phyloP scores from a whole-genome alignment of 92 coral and sea anemone genomes.

The Heteractis magnifica region DNA sequence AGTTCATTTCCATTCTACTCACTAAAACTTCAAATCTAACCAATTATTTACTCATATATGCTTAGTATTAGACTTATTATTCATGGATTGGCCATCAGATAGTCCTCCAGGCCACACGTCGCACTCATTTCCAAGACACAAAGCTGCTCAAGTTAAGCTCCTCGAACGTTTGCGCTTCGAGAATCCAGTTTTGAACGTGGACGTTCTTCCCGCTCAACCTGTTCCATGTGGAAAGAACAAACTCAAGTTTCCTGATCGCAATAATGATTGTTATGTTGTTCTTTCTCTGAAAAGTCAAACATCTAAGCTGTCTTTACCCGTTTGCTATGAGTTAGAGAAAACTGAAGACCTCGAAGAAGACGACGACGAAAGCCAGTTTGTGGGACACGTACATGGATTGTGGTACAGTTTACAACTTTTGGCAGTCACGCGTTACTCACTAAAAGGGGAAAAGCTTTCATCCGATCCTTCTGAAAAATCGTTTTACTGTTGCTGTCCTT shows the following conservation, averaged over 20 bases:
- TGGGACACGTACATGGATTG: constrained; percentile 50
- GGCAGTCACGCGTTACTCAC: constrained; percentile 57
- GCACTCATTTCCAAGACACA: constrained; percentile 27
- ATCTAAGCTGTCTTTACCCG: constrained; percentile 64
- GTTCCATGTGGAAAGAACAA: constrained; percentile 72
- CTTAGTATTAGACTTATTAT: not conserved
- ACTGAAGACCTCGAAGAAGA: constrained; percentile 37
- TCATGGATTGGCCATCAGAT: constrained; percentile 30
- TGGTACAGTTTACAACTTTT: constrained; percentile 67
- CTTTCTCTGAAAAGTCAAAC: constrained; percentile 51
- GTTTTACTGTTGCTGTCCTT: constrained; percentile 70
- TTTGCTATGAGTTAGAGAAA: constrained; percentile 50
- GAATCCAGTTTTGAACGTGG: constrained; percentile 59
- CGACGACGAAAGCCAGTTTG: constrained; percentile 43
- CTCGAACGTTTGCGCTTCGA: constrained; percentile 59
- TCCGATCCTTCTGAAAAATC: constrained; percentile 34
- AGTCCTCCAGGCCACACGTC: constrained; percentile 15
- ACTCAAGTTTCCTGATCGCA: constrained; percentile 86
- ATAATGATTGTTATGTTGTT: constrained; percentile 75
- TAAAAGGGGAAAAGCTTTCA: constrained; percentile 40
- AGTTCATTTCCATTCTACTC: constrained; percentile 9
- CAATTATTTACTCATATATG: constrained; percentile 13
- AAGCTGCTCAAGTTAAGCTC: constrained; percentile 57
- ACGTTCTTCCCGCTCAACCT: constrained; percentile 60
- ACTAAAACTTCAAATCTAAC: not conserved